Percentiles rank a stretch among this genome's conserved stretches.
These are phyloP conservation scores for Ciconia stormi DNA, from an alignment of 2,113 vertebrate species.

Conservation along the genomic window DNA sequence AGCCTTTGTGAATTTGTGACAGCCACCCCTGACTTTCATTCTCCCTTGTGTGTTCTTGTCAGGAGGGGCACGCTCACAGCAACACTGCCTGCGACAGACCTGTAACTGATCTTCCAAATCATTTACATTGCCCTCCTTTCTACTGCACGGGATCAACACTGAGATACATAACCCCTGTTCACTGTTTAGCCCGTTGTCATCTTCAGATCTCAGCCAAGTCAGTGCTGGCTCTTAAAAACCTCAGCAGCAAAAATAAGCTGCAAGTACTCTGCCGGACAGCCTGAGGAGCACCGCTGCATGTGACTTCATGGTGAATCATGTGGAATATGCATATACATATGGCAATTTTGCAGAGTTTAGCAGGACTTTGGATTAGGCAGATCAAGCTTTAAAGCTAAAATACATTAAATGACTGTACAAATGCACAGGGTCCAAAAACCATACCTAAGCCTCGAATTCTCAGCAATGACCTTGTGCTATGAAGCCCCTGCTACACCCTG, in stretches of 20 bases:
- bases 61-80: neutral
- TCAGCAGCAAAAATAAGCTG: neutral
- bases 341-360: neutral
- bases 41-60: neutral
- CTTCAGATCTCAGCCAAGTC: neutral
- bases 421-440: neutral
- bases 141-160: neutral
- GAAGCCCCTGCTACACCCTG: neutral
- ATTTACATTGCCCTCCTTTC: neutral
- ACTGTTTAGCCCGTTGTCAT: neutral
- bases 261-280: neutral
- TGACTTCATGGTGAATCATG: neutral
- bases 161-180: neutral
- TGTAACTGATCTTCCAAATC: neutral
- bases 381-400: neutral
- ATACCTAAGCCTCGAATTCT: neutral
- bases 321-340: accelerated
- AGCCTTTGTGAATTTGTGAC: neutral
- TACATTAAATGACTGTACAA: neutral
- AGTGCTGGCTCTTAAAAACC: neutral
- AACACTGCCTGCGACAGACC: neutral
- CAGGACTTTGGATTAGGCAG: neutral
- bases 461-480: neutral
- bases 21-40: neutral
- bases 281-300: neutral